Evolutionary conservation across 2,888 invertebrate species (phyloP), one percentile per base, ranked within the genome.

Genomic region (Protophormia terraenovae): DNA sequence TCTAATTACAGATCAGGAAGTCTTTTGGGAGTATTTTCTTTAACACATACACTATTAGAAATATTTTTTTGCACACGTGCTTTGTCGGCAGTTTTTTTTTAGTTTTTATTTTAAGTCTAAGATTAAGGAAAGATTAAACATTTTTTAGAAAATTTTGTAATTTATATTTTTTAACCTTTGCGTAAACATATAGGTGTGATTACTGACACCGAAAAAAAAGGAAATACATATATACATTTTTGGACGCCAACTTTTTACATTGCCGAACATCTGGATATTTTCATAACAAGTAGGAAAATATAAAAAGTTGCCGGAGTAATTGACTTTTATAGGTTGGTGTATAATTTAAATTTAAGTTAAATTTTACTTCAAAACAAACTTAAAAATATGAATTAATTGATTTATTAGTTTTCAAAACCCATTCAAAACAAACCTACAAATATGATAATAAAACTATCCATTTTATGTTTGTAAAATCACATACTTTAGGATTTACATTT

Each of bases 1-100:
- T 62, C 75, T 79, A 83, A 83, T 83, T 83, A 64, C 73, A 69
- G 69, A 69, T 83, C 53, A 78, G 73, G 58, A 83, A 78, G 77
- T 73, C 38, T 78, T 80, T 35, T 29, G 58, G 67, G 60, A 53
- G 72, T 38, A 41, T 78, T 73, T 35, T 77, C 24, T 53, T 29
- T 72, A 12, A 47, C 50, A 73, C 60, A 22, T 14, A 22, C 38
- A 41, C 6, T 22, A 50, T 10, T 19, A 19, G 2, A 4, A 2
- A 5, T 32, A 10, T 14, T 24, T 78, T 64, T 78, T 71, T 41
- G 62, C 50, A 79, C 79, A 83, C 83, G 83, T 79, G 78, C 55
- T 79, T 79, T 75, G 73, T 79, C 78, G 83, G 78, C 73, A n/a
- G n/a, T 7, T n/a, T 27, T n/a, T 60, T 58, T 38, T 0, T 19